phyloP scores from a whole-genome alignment of 2,797 vertebrate species.

The Poecilia wingei region DNA sequence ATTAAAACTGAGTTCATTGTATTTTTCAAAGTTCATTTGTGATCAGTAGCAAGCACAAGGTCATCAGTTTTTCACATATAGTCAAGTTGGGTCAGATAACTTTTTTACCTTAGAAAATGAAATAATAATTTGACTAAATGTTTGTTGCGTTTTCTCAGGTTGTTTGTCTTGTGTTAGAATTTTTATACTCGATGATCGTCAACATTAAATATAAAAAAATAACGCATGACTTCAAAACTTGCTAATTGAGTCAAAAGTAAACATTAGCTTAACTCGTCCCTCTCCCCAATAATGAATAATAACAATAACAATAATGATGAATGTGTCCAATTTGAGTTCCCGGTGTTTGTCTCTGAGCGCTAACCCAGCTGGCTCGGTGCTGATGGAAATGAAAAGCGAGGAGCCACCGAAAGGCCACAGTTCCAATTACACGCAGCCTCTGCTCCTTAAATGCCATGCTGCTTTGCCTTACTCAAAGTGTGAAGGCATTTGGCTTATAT shows the following conservation, averaged over 20 bases:
- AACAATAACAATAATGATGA: neutral
- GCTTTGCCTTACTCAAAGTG: conserved; percentile 78
- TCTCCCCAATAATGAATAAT: conserved; percentile 27
- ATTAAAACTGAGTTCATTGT: neutral
- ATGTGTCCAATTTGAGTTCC: conserved; percentile 50
- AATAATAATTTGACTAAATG: neutral
- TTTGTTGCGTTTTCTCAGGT: neutral
- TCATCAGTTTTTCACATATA: neutral
- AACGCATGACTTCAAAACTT: neutral
- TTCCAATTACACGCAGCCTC: conserved; percentile 76
- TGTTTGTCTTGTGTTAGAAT: neutral
- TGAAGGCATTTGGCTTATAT: conserved; percentile 76
- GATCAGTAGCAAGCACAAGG: neutral
- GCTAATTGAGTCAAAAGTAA: neutral
- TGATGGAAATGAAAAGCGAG: conserved; percentile 59
- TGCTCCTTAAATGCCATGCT: conserved; percentile 81
- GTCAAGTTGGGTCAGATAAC: neutral
- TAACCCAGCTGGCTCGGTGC: conserved; percentile 62
- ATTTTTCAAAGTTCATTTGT: neutral
- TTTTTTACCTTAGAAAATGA: neutral
- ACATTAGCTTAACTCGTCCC: neutral
- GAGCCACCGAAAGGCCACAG: conserved; percentile 73
- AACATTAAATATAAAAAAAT: no score
- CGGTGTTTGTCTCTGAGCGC: conserved; percentile 35
- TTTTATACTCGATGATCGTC: no score